These are phyloP conservation scores for Nothoprocta pentlandii DNA, from an alignment of 2,113 vertebrate species.

Conservation along the genomic window DNA sequence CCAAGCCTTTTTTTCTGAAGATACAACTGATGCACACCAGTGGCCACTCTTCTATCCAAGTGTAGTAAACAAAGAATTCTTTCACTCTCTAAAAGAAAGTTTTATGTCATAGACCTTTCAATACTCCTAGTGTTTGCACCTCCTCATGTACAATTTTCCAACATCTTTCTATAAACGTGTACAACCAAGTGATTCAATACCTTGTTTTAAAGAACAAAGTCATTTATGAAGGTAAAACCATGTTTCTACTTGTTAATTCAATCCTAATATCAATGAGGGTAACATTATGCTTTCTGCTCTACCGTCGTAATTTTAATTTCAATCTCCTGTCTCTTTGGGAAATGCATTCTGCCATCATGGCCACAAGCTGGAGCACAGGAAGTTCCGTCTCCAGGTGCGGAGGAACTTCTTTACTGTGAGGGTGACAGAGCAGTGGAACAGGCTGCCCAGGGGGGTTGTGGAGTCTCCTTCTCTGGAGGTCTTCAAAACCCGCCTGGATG, in stretches of 20 bases:
- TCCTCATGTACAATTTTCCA: not conserved
- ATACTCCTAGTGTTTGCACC: not conserved
- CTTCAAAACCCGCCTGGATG: too few relatives aligned
- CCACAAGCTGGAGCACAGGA: too few relatives aligned
- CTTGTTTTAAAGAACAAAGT: not conserved
- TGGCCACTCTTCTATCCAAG: not conserved
- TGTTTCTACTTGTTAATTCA: not conserved
- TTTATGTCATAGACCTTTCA: not conserved
- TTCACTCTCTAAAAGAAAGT: not conserved
- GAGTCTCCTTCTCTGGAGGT: too few relatives aligned
- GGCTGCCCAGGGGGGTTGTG: too few relatives aligned
- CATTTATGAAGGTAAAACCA: not conserved
- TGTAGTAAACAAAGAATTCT: not conserved
- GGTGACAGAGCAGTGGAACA: too few relatives aligned
- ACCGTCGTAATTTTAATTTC: not conserved
- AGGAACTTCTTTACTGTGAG: too few relatives aligned
- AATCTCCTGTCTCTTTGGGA: not conserved
- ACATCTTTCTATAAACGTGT: not conserved
- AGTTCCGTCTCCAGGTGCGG: too few relatives aligned
- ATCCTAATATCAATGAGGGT: not conserved
- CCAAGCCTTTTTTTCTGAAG: not conserved
- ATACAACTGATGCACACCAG: not conserved
- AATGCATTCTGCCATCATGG: not conserved
- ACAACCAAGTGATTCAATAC: not conserved
- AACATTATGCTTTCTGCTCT: not conserved